Evolutionary conservation across 2,797 vertebrate species (phyloP).

Genomic region (Muraenolepis orangiensis): DNA sequence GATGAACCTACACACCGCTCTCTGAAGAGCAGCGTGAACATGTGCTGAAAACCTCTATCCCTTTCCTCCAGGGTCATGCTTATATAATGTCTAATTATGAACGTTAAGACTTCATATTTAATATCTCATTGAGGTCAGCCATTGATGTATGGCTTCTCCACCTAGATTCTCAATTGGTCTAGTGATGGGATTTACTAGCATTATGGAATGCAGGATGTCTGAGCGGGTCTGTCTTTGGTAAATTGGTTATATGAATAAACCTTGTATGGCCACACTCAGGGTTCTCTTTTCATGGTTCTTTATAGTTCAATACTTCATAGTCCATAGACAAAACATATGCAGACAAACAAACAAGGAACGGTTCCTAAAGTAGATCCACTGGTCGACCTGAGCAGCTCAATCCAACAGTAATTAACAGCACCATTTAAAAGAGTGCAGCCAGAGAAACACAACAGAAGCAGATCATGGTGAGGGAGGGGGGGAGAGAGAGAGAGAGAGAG

Average conservation of each 20-base stretch:
- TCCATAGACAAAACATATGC: background rate
- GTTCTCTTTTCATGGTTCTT: too few species aligned
- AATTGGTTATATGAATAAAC: background rate
- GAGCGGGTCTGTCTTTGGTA: background rate
- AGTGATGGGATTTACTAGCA: background rate
- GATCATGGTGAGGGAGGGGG: constrained; percentile 34
- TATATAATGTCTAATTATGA: background rate
- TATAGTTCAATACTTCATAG: background rate
- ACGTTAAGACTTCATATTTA: background rate
- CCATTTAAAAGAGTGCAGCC: constrained; percentile 76
- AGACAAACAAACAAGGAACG: background rate
- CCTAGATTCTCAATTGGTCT: background rate
- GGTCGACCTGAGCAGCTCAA: constrained; percentile 61
- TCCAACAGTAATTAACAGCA: constrained; percentile 79
- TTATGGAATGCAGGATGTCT: background rate
- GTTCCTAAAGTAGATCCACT: background rate
- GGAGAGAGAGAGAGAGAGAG: background rate
- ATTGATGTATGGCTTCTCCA: background rate
- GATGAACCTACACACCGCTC: too few species aligned
- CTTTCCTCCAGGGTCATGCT: background rate
- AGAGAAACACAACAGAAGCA: constrained; percentile 48
- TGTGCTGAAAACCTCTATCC: background rate
- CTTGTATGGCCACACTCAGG: too few species aligned
- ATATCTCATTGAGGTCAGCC: background rate
- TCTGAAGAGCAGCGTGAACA: too few species aligned